Evolutionary conservation across 2,888 invertebrate genomes (phyloP), one percentile per base, ranked within the genome.

Genomic region (Anthophora plumipes): DNA sequence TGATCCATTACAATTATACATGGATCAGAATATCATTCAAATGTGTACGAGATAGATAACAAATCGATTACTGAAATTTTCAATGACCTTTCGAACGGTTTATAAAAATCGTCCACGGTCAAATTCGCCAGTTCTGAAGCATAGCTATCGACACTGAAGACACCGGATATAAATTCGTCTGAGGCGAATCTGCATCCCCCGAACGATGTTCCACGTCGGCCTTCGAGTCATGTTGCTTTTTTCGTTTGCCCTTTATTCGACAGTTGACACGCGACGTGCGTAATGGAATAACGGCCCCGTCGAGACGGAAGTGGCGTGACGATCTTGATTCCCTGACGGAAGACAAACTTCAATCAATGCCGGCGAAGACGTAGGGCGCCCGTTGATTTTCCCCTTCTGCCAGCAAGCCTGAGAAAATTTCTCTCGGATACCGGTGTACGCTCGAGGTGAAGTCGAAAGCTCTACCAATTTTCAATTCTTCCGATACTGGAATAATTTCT

Each of bases 271-370:
- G 82, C 85, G 88, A 78, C 83, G 81, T 77, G 82, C 80, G 86
- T 89, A 88, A 89, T 88, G 82, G 88, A 88, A 89, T 88, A 88
- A 89, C 86, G 83, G 81, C 59, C 75, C 79, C 69, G 59, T 46
- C 73, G 69, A 69, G 64, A 66, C 80, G 80, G 77, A 80, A 83
- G 80, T 74, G 76, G 72, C 86, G 81, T 67, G 83, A 86, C 86
- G 83, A 85, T 83, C 80, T 72, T 83, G 76, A 74, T 74, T 72
- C 77, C 78, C 83, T 76, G 84, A 79, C 85, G 87, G 83, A 85
- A 87, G 87, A 84, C 87, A 85, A 87, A 87, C 87, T 87, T 87
- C 87, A 87, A 87, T 87, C 87, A 87, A 85, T 84, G 87, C 85
- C 87, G 82, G 17, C 78, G 84, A 77, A 79, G 85, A 87, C 84